Evolutionary conservation across 2,113 vertebrate species (phyloP).

Genomic region (Solea solea): DNA sequence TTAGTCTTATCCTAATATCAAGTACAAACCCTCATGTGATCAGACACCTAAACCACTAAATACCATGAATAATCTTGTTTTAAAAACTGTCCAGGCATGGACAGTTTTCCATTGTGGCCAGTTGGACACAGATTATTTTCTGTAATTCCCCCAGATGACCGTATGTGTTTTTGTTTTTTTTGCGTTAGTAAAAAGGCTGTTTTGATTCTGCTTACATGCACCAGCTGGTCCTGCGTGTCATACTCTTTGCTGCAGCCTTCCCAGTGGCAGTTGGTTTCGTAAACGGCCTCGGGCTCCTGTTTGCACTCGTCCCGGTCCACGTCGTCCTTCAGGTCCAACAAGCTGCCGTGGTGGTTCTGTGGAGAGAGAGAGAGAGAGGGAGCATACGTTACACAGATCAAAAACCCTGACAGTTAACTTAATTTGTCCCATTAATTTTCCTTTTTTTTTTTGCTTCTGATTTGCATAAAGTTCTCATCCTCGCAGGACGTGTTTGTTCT

Average conservation of each 20-base stretch:
- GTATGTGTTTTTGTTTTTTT: background rate
- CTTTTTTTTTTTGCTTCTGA: background rate
- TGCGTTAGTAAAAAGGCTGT: background rate
- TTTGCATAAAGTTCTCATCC: no score
- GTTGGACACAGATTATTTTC: no score
- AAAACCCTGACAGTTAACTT: background rate
- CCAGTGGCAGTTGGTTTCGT: conserved; percentile 98
- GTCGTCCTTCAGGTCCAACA: conserved; percentile 89
- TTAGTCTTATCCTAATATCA: no score
- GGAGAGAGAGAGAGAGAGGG: background rate
- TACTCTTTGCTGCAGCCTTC: conserved; percentile 93
- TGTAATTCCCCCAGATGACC: no score
- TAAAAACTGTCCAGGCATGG: no score
- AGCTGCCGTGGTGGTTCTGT: conserved; percentile 84
- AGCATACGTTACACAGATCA: background rate
- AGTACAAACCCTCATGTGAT: no score
- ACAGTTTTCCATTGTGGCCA: no score
- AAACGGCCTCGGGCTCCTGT: conserved; percentile 91
- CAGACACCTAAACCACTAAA: no score
- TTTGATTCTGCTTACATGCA: conserved; percentile 86
- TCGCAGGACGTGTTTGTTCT: background rate
- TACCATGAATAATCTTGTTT: no score
- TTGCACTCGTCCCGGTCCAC: conserved; percentile 92
- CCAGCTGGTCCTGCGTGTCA: conserved; percentile 95
- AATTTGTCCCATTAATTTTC: background rate